Evolutionary conservation across 1,140 invertebrate species (phyloP).

Genomic region (Zeugodacus cucurbitae): DNA sequence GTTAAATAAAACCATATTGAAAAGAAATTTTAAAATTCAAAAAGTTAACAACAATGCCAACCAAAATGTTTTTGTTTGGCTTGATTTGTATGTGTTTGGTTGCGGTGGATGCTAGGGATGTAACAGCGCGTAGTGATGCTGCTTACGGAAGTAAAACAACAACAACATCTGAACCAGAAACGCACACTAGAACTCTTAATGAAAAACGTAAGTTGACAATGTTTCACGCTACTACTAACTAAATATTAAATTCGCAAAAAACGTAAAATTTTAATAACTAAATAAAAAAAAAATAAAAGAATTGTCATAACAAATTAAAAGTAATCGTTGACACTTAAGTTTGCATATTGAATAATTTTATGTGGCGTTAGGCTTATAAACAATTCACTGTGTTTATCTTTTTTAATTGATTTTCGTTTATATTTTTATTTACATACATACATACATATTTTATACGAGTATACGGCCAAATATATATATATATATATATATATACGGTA

Average conservation of each 20-base stretch:
- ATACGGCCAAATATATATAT: neutral
- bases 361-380: neutral
- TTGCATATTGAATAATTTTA: neutral
- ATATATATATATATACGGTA: neutral
- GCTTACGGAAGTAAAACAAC: neutral
- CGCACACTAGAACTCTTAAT: neutral
- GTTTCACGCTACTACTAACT: neutral
- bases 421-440: neutral
- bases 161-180: constrained; percentile 3
- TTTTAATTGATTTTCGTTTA: neutral
- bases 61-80: neutral
- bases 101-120: neutral
- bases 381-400: neutral
- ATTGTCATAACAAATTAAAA: neutral
- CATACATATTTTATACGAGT: neutral
- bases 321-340: neutral
- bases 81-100: neutral
- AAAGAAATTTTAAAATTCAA: neutral
- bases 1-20: neutral
- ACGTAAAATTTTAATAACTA: neutral
- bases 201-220: neutral
- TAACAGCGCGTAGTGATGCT: neutral
- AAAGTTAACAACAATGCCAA: neutral
- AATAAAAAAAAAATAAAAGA: neutral
- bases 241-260: neutral